These are phyloP conservation scores for Aphidoletes aphidimyza DNA, from an alignment of 2,888 invertebrate species.

Conservation along the genomic window DNA sequence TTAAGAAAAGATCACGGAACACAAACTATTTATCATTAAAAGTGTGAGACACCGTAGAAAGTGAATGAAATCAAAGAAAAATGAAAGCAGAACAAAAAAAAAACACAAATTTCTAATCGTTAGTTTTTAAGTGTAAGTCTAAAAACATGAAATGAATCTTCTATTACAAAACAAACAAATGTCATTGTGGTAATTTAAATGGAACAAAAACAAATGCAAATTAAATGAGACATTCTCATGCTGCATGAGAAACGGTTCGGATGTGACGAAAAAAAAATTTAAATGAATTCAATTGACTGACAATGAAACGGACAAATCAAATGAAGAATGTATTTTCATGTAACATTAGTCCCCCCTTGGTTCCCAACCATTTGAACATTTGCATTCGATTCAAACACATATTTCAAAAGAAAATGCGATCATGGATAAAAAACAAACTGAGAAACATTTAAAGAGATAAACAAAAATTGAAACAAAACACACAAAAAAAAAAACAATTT, in stretches of 20 bases:
- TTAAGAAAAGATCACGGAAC: not conserved
- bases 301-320: no score
- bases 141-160: not conserved
- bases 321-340: no score
- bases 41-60: not conserved
- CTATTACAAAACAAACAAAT: not conserved
- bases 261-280: no score
- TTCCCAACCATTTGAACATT: no score
- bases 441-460: not conserved
- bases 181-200: not conserved
- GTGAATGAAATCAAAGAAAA: not conserved
- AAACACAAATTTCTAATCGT: slow-evolving; percentile 6
- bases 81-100: not conserved
- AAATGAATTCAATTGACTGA: no score
- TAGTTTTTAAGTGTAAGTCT: slow-evolving; percentile 25
- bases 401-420: no score
- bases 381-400: no score
- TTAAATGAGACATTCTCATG: not conserved
- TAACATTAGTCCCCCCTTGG: no score
- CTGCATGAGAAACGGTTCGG: not conserved
- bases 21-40: not conserved
- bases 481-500: not conserved
- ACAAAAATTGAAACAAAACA: not conserved
- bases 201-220: not conserved
- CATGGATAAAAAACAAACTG: not conserved